A percentile compares a stretch with the other conserved stretches of the same genome.
Evolutionary conservation across 2,888 invertebrate species (phyloP).

Genomic region (Aelia acuminata): DNA sequence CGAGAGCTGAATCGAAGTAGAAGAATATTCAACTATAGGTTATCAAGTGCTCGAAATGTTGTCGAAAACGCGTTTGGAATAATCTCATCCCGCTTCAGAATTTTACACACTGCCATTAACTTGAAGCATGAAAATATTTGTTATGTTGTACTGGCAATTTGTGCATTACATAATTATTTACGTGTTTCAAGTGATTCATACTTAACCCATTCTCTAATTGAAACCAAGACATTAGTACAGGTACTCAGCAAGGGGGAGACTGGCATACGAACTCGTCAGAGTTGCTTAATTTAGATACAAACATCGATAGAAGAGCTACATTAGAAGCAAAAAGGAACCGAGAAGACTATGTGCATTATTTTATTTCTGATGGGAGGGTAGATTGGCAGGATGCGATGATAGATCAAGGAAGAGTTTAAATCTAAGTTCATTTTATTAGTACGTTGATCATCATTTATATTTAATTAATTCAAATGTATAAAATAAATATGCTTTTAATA

Average conservation of each 20-base stretch:
- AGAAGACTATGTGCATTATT: too few species aligned
- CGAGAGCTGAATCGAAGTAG: too few species aligned
- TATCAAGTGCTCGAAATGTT: too few species aligned
- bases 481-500: too few species aligned
- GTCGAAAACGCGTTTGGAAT: too few species aligned
- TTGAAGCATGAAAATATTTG: slow-evolving; percentile 37
- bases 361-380: neutral
- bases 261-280: slow-evolving; percentile 37
- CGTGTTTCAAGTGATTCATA: slow-evolving; percentile 31
- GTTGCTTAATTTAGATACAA: slow-evolving; percentile 22
- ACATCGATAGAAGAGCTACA: neutral
- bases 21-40: too few species aligned
- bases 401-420: too few species aligned
- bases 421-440: too few species aligned
- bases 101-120: slow-evolving; percentile 38
- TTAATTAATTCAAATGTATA: too few species aligned
- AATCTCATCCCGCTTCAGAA: too few species aligned
- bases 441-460: too few species aligned
- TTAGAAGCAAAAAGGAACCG: slow-evolving; percentile 47
- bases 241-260: neutral
- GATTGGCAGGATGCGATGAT: too few species aligned
- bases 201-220: slow-evolving; percentile 17
- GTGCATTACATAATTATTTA: slow-evolving; percentile 50
- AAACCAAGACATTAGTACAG: slow-evolving; percentile 3
- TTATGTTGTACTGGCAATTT: slow-evolving; percentile 50